Base-by-base conservation (phyloP, 2,113 vertebrate genomes). In the Sceloporus tristichus region DNA sequence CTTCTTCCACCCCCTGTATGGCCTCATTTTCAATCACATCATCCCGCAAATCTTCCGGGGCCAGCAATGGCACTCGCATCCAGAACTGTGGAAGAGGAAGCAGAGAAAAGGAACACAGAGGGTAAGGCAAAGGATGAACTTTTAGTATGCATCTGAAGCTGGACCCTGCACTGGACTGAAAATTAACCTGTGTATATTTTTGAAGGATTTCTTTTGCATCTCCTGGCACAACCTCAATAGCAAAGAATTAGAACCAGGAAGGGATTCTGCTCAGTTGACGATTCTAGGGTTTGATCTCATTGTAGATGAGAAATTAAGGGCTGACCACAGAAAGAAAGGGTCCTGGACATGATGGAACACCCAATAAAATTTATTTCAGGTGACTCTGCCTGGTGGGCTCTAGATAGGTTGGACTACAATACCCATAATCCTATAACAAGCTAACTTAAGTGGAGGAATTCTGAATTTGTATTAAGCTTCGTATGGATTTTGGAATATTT, bases 1-100 rank as follows among this genome's bases (percentile, higher is more conserved):
- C 86, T 2, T 97, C 96, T 18, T 98, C 96, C 7, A 82, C 75
- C 42, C 89, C 94, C 65, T 93, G 79, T 74, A 86, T 25, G 0
- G 97, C 97, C 75, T 96, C 98, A 13, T 98, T 98, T 88, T 97
- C 98, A 76, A 98, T 97, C 38, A 98, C 89, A 88, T 98, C 98
- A 38, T 99, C 98, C 85, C 97, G 95, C 84, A 96, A 91, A 91
- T 98, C 98, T 68, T 98, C 98, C 0, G 97, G 90, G 0, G 97
- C 96, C 94, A 99, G 94, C 90, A 99, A 95, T 0, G 98, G 98
- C 23, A 99, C 97, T 7, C 97, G 95, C 88, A 99, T 97, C 98
- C 98, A 99, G 95, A 98, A 98, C 98, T 99, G 90, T 82, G 40
- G 1, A 13, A 27, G 81, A 87, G 38, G 89, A 71, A 29, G 27